Percentiles rank a stretch among this genome's conserved stretches.
Evolutionary conservation across 2,113 vertebrate genomes (phyloP).

Genomic region (Scytalopus superciliaris): DNA sequence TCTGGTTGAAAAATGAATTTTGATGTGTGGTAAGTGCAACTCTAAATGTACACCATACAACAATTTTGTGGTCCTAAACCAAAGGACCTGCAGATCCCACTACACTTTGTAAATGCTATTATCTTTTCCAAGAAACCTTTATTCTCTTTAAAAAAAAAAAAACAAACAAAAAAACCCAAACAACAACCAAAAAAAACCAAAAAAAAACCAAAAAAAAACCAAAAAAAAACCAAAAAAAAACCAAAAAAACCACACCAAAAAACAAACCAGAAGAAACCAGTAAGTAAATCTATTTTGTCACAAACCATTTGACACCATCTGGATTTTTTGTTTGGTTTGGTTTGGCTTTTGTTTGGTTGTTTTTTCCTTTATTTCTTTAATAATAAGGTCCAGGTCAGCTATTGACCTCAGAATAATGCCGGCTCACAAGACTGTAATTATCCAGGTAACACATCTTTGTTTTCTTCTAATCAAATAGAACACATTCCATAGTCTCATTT

Average conservation of each 20-base stretch:
- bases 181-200: no score
- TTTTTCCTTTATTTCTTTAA: neutral
- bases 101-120: neutral
- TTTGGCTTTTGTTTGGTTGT: no score
- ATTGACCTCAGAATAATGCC: neutral
- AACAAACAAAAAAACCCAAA: no score
- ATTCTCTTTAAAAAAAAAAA: neutral
- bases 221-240: neutral
- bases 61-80: neutral
- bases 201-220: no score
- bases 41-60: neutral
- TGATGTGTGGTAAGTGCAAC: neutral
- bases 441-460: neutral
- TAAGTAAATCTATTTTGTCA: neutral
- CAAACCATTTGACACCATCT: neutral
- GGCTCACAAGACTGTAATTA: neutral
- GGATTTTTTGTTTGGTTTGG: neutral
- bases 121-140: neutral
- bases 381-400: neutral
- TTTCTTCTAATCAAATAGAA: neutral
- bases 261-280: neutral
- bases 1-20: neutral
- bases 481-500: neutral
- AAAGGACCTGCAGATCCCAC: accelerated
- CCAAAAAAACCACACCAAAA: neutral